These are phyloP conservation scores for Agrotis puta DNA, from an alignment of 2,888 invertebrate genomes.

Conservation along the genomic window DNA sequence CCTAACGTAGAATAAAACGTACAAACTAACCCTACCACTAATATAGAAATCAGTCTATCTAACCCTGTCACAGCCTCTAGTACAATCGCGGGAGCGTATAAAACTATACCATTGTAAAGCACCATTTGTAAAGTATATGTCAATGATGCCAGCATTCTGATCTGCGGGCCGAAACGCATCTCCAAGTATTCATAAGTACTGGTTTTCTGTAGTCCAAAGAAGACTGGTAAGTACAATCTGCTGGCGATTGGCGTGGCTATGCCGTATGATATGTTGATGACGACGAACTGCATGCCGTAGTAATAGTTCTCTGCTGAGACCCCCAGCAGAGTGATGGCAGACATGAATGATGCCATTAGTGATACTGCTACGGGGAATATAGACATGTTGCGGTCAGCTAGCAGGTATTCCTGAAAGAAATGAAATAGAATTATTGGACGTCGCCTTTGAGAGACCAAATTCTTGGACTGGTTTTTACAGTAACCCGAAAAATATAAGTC, in stretches of 20 bases:
- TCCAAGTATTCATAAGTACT: slow-evolving; percentile 98
- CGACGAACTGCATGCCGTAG: slow-evolving; percentile 95
- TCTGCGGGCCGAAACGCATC: slow-evolving; percentile 94
- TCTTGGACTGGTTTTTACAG: too few species aligned
- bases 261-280: slow-evolving; percentile 94
- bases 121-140: slow-evolving; percentile 97
- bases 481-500: too few species aligned
- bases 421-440: too few species aligned
- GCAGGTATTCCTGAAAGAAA: slow-evolving; percentile 93
- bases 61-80: slow-evolving; percentile 96
- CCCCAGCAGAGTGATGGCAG: slow-evolving; percentile 96
- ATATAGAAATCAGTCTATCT: slow-evolving; percentile 93
- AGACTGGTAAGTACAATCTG: slow-evolving; percentile 95
- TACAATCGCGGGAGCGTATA: slow-evolving; percentile 98
- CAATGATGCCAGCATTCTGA: slow-evolving; percentile 95
- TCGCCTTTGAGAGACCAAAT: too few species aligned
- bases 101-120: slow-evolving; percentile 96
- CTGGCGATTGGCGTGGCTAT: slow-evolving; percentile 95
- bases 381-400: slow-evolving; percentile 95
- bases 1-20: slow-evolving; percentile 97
- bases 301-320: slow-evolving; percentile 97
- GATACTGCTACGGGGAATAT: slow-evolving; percentile 96
- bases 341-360: slow-evolving; percentile 98
- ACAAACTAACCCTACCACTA: slow-evolving; percentile 94
- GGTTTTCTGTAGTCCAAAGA: slow-evolving; percentile 95